A percentile compares a stretch with the other conserved stretches of the same genome.
Evolutionary conservation across 2,113 vertebrate genomes (phyloP).

Genomic region (Rhinoptilus africanus): DNA sequence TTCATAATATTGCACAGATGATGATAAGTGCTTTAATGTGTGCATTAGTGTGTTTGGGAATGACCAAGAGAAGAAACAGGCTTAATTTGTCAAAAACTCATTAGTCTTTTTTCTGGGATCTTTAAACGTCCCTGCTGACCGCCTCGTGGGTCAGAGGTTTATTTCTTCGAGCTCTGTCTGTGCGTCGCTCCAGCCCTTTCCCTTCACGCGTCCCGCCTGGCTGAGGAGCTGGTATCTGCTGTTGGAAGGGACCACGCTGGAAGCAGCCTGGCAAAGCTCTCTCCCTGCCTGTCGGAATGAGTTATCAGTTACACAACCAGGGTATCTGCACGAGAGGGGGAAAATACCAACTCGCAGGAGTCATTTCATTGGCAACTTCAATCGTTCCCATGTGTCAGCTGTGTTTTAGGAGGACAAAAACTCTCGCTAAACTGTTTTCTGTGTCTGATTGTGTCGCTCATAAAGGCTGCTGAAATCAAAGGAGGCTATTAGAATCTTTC

Average conservation of each 20-base stretch:
- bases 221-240: neutral
- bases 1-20: neutral
- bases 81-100: neutral
- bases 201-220: neutral
- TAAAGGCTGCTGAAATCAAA: neutral
- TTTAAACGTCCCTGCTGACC: neutral
- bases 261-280: neutral
- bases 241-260: neutral
- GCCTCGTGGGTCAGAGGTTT: neutral
- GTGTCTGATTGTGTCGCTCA: neutral
- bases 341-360: neutral
- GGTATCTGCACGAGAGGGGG: neutral
- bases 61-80: neutral
- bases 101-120: neutral
- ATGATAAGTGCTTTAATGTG: neutral
- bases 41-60: neutral
- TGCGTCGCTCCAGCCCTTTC: fast-evolving
- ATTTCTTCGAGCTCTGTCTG: neutral
- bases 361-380: slow-evolving; percentile 36
- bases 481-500: neutral
- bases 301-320: neutral
- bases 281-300: neutral
- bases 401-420: neutral
- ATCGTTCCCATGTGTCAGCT: neutral
- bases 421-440: neutral